Conservation (phyloP, 1,140 invertebrate species). For the Scaptomyza montana region DNA sequence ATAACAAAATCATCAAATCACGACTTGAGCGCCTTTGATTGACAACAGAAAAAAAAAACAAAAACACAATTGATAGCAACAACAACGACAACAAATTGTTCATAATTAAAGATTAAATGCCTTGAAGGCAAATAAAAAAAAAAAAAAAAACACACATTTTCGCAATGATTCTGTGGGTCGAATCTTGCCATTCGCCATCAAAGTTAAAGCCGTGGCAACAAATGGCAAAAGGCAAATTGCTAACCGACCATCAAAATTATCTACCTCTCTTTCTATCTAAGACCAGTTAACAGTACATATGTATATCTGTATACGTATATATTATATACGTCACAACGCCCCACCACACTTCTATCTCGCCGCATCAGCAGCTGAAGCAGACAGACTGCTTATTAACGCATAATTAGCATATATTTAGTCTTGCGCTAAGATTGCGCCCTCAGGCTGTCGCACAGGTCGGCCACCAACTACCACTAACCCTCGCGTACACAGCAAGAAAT, state of each 20-base stretch:
- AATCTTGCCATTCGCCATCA: neutral
- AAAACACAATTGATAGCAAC: constrained; percentile 20
- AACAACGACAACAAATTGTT: constrained; percentile 58
- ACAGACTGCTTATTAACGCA: constrained; percentile 74
- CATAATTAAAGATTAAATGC: constrained; percentile 72
- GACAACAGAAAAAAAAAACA: constrained; percentile 54
- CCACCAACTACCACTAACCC: neutral
- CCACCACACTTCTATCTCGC: no score
- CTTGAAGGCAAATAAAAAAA: constrained; percentile 33
- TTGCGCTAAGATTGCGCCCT: constrained; percentile 57
- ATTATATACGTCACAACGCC: constrained; percentile 11
- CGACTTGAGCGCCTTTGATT: constrained; percentile 77
- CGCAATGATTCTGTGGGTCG: constrained; percentile 69
- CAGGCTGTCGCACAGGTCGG: constrained; percentile 25
- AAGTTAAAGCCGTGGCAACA: neutral
- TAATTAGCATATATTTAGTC: constrained; percentile 81
- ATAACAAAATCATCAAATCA: constrained; percentile 77
- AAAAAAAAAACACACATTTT: constrained; percentile 35
- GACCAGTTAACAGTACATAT: constrained; percentile 41
- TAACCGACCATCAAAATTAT: constrained; percentile 57
- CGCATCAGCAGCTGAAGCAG: neutral
- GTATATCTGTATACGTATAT: constrained; percentile 1
- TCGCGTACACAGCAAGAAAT: no score
- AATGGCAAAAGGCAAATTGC: constrained; percentile 43
- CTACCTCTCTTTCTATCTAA: constrained; percentile 30